Base-by-base conservation (phyloP, 2,797 vertebrate species). In the Anomalospiza imberbis region DNA sequence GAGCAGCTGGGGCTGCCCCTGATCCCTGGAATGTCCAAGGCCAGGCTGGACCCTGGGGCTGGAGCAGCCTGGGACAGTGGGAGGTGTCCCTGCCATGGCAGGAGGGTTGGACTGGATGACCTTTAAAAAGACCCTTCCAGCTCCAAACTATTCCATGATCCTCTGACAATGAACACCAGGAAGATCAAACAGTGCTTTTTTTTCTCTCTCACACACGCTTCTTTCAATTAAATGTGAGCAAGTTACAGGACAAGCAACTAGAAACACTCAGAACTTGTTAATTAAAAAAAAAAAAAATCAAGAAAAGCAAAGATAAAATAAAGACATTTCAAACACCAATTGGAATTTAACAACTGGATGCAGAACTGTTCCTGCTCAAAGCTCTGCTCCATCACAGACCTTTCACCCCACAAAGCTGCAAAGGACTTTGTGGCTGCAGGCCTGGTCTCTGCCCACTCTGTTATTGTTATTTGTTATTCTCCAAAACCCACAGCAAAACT, bases 181-280 rank as follows among this genome's bases (percentile, higher is more conserved):
- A 29, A 55, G 16, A 31, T 47, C 19, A 76, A 79, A 28, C 2
- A 21, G 7, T 4, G 20, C 0, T 38, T 51, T n/a, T 50, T 50
- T 47, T 4, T 34, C 24, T 18, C 12, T n/a, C 31, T 19, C 29
- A 3, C 12, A 8, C 15, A 28, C 2, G 1, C 1, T 38, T 47
- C 20, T 53, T 29, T 10, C 31, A 77, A n/a, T 48, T 60, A 36
- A 67, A 66, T 40, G 29, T 9, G 10, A 58, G 9, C 13, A 61
- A 75, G 17, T 68, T 65, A 34, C 0, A 6, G 21, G 6, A 8
- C 17, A 60, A 81, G 9, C 6, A 50, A 31, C 15, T 4, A 29
- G 29, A 84, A 90, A 77, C 22, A 44, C 20, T 5, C n/a, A 66
- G 25, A 88, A 60, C 0, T 1, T 2, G 3, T 13, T 25, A 8